Evolutionary conservation across 2,888 invertebrate genomes (phyloP), one percentile per base, ranked within the genome.

Genomic region (Pelosia muscerda): DNA sequence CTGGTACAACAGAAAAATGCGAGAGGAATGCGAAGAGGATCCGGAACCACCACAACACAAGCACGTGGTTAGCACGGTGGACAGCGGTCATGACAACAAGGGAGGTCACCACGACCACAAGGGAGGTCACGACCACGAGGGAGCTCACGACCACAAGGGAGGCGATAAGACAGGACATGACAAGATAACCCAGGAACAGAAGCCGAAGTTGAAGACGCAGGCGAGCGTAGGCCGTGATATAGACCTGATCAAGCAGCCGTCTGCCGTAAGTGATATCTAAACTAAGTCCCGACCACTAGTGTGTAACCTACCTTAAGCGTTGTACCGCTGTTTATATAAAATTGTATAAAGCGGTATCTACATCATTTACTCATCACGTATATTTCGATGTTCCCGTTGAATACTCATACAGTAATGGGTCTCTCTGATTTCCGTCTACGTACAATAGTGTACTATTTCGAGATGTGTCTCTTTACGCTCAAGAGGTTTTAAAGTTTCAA

Each of bases 241-340:
- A 68, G 96, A 96, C 83, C 91, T 96, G 66, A 95, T 96, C 72
- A 96, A 95, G 71, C 94, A 94, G 63, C 90, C 91, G 0, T 93
- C 95, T 69, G 87, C 92, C 74, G 86, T 92, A 62, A 90, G 95
- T 81, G 95, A 95, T 82, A 94, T 92, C 78, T 95, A 95, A 90
- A 86, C 86, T 79, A 90, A 83, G 70, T 65, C 68, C 65, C 49
- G 81, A 81, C 81, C 79, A 81, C 54, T 70, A 74, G 86, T 86
- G 81, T 68, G 65, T 78, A 75, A 72, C 73, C 71, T 73, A 77
- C 71, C 63, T 64, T 86, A 83, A 82, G 81, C 77, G 72, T 84
- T 84, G 78, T 84, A 72, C 73, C 78, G 81, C 79, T 78, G 72
- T 77, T 55, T 61, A 42, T 54, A 63, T 57, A 72, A 71, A 68